Conservation (phyloP, 2,888 invertebrate species). For the Perizoma flavofasciatum region DNA sequence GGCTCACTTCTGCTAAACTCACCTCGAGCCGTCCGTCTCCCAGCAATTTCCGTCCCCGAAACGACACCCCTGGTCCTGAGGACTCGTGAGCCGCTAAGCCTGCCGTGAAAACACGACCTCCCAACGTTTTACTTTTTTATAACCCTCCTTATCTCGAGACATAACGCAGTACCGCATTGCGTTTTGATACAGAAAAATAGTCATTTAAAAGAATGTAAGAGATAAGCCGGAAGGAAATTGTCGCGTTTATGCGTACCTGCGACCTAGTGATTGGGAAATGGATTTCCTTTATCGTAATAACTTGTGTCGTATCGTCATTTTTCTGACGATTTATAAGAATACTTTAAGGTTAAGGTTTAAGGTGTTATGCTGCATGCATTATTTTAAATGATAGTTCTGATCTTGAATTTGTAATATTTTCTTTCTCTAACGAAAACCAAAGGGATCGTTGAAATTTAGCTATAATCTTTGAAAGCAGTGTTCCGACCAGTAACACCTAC, state of each 20-base stretch:
- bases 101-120: slow-evolving; percentile 54
- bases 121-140: slow-evolving; percentile 65
- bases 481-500: slow-evolving; percentile 12
- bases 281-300: slow-evolving; percentile 30
- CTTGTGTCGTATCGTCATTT: slow-evolving; percentile 20
- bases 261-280: slow-evolving; percentile 32
- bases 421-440: slow-evolving; percentile 2
- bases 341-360: too few relatives aligned
- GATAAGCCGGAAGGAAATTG: slow-evolving; percentile 36
- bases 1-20: slow-evolving; percentile 58
- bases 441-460: slow-evolving; percentile 5
- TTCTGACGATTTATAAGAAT: background rate
- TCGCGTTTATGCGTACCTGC: slow-evolving; percentile 29
- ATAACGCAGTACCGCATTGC: slow-evolving; percentile 54
- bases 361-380: background rate
- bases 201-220: slow-evolving; percentile 34
- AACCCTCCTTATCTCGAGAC: slow-evolving; percentile 56
- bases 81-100: slow-evolving; percentile 34
- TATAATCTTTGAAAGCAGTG: slow-evolving; percentile 10
- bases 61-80: slow-evolving; percentile 60
- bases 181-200: slow-evolving; percentile 44
- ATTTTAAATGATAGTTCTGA: background rate
- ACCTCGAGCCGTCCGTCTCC: slow-evolving; percentile 57
- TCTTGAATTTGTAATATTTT: background rate
- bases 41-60: slow-evolving; percentile 66